Percentiles rank a stretch among this genome's conserved stretches.
These are phyloP conservation scores for Lasioglossum vierecki DNA, from an alignment of 2,888 invertebrate genomes.

Conservation along the genomic window DNA sequence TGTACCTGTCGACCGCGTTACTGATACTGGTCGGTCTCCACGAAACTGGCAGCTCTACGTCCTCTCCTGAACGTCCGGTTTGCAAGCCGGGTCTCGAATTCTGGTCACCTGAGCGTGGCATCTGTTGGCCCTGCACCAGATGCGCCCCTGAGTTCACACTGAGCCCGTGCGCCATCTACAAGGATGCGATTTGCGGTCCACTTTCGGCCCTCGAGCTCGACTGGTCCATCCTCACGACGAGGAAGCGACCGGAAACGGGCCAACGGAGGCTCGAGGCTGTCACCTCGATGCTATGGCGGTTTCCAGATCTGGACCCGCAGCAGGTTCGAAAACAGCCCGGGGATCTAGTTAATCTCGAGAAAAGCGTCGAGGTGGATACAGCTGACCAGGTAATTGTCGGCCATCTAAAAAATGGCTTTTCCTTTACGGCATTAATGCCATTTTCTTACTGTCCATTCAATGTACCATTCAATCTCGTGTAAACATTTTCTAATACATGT, in stretches of 20 bases:
- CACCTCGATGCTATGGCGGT: constrained; percentile 70
- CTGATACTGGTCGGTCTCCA: constrained; percentile 70
- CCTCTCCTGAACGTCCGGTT: constrained; percentile 73
- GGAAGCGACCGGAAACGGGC: constrained; percentile 82
- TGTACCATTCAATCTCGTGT: no score
- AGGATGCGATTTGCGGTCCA: constrained; percentile 90
- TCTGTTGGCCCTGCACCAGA: constrained; percentile 89
- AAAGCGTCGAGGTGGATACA: background rate
- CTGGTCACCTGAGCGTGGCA: constrained; percentile 88
- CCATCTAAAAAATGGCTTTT: background rate
- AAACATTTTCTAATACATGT: background rate
- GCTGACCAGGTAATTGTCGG: constrained; percentile 23
- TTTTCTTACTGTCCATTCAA: no score
- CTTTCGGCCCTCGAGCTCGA: constrained; percentile 88
- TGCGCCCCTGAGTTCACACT: constrained; percentile 88
- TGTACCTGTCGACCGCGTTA: constrained; percentile 76
- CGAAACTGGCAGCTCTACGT: constrained; percentile 54
- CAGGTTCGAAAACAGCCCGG: constrained; percentile 32
- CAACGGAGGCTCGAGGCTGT: constrained; percentile 60
- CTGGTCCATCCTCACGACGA: constrained; percentile 85
- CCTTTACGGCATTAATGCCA: no score
- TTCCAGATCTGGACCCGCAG: constrained; percentile 62
- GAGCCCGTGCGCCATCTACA: constrained; percentile 90
- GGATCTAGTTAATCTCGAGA: constrained; percentile 34
- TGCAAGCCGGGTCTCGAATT: constrained; percentile 87